A percentile compares a stretch with the other conserved stretches of the same genome.
phyloP scores from a whole-genome alignment of 2,113 vertebrate genomes.

The Colius striatus region DNA sequence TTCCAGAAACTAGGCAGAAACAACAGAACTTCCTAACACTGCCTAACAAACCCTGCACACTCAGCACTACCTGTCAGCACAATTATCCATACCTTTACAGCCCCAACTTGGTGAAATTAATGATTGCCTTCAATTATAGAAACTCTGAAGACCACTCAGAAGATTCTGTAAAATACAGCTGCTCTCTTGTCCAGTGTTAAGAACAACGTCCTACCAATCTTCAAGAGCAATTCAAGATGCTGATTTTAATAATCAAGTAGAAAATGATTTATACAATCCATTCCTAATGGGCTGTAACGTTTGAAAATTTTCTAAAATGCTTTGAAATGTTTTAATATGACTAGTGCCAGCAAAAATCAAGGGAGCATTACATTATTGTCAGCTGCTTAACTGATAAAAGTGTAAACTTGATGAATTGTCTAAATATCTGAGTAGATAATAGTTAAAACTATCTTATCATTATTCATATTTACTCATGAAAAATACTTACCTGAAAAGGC shows the following conservation, averaged over 20 bases:
- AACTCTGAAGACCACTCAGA: neutral
- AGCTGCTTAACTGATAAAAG: neutral
- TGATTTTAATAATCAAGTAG: neutral
- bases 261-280: neutral
- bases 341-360: neutral
- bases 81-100: neutral
- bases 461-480: neutral
- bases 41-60: neutral
- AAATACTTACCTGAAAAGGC: conserved; percentile 84
- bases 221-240: neutral
- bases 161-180: neutral
- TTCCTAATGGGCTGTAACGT: neutral
- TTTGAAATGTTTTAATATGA: neutral
- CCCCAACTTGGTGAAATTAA: neutral
- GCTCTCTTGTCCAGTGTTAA: neutral
- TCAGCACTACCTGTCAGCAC: neutral
- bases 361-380: neutral
- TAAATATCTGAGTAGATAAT: neutral
- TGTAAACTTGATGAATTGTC: neutral
- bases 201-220: neutral
- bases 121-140: neutral
- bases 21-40: neutral
- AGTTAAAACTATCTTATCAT: neutral
- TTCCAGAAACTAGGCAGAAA: neutral
- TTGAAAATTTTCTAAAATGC: neutral